Evolutionary conservation across 2,888 invertebrate species (phyloP).

Genomic region (Loripinus fragilis): DNA sequence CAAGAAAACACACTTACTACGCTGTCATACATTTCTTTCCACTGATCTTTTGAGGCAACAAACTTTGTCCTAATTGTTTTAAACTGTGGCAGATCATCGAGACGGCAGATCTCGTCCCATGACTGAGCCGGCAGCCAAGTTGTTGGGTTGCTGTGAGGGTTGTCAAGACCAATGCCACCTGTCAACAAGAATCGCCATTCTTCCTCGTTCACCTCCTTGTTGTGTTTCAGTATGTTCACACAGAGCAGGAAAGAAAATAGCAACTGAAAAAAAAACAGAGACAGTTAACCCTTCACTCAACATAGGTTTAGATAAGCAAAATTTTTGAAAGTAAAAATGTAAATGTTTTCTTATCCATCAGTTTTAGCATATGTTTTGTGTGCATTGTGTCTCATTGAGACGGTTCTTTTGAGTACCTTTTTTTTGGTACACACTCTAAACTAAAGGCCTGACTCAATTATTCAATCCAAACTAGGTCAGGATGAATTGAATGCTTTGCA

Average conservation of each 20-base stretch:
- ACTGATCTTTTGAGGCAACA: constrained; percentile 79
- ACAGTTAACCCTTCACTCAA: too few relatives aligned
- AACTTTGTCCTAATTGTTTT: constrained; percentile 82
- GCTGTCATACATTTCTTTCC: constrained; percentile 89
- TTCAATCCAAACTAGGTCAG: too few relatives aligned
- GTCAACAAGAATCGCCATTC: constrained; percentile 95
- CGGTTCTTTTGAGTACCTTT: too few relatives aligned
- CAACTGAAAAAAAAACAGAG: constrained; percentile 77
- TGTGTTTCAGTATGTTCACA: constrained; percentile 83
- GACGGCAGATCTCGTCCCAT: constrained; percentile 85
- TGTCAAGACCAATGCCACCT: constrained; percentile 92
- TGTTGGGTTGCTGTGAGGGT: constrained; percentile 90
- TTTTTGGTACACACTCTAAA: too few relatives aligned
- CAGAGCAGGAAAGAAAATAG: constrained; percentile 84
- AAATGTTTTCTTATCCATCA: too few relatives aligned
- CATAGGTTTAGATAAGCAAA: too few relatives aligned
- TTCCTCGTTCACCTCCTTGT: constrained; percentile 84
- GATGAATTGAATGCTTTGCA: too few relatives aligned
- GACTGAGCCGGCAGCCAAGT: constrained; percentile 91
- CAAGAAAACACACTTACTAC: constrained; percentile 86
- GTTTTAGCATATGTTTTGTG: too few relatives aligned
- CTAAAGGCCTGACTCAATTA: too few relatives aligned
- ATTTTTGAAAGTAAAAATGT: too few relatives aligned
- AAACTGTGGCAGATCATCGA: constrained; percentile 81
- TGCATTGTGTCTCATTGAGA: too few relatives aligned